These are phyloP conservation scores for Poicephalus meyeri DNA, from an alignment of 2,113 vertebrate species.

Conservation along the genomic window DNA sequence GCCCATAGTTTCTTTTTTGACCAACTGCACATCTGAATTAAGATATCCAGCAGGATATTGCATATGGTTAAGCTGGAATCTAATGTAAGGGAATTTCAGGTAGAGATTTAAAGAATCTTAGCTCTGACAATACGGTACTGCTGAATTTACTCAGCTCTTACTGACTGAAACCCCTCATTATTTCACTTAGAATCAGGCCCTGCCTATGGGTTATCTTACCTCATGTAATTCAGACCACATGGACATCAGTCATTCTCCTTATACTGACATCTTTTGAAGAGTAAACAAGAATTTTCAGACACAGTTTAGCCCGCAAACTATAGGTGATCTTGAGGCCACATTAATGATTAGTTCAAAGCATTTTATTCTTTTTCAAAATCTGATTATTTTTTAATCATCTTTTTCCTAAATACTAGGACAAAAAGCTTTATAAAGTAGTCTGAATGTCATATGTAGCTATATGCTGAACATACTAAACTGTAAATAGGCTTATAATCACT, in stretches of 20 bases:
- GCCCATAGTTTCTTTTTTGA: background rate
- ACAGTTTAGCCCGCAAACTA: background rate
- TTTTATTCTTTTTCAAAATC: background rate
- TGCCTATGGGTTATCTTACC: background rate
- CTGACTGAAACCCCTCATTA: background rate
- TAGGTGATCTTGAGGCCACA: rapidly evolving
- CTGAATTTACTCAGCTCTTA: background rate
- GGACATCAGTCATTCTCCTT: background rate
- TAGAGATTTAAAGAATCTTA: background rate
- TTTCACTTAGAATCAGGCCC: background rate
- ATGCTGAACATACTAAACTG: background rate
- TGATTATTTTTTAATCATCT: background rate
- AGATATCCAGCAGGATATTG: background rate
- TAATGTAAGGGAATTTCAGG: background rate
- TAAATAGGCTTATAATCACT: background rate
- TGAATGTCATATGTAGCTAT: background rate
- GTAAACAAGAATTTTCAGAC: background rate
- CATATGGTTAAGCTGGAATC: background rate
- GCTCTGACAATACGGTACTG: background rate
- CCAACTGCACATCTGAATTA: background rate
- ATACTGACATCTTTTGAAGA: background rate
- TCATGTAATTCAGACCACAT: background rate
- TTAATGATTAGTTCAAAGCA: background rate
- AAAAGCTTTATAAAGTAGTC: background rate
- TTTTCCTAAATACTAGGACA: background rate